Base-by-base conservation (phyloP, 2,113 vertebrate species). In the Sebastes fasciatus region DNA sequence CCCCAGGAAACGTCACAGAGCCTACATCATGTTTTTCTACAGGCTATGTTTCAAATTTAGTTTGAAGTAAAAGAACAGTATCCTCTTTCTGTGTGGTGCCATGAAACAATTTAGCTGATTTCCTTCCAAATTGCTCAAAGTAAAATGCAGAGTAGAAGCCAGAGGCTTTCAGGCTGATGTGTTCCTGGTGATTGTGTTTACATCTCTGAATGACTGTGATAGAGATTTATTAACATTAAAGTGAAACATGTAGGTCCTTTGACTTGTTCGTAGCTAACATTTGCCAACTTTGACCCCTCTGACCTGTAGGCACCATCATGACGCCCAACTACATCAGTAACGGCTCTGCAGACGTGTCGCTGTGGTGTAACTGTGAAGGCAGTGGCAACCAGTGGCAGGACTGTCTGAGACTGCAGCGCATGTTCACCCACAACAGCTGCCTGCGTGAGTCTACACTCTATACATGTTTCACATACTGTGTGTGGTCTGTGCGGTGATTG, bases 241-340 rank as follows among this genome's bases (percentile, higher is more conserved):
- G 61, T 67, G 5, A 21, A 55, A 43, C 14, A 2, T 10, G 1
- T 1, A 1, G 16, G 2, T 46, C 9, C 5, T 74, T 7, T 61
- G 54, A 45, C 14, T 66, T 68, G 12, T 63, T 55, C 16, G 6
- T 23, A 57, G 26, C 8, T 2, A 57, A 48, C n/a, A 16, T 54
- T 2, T 16, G 8, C 65, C 19, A 5, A 3, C 51, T 80, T 46
- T 75, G 13, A 57, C 64, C 46, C 43, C 11, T 82, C 51, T 86
- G 23, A 79, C 73, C 64, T 63, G 4, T 79, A 99, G 98, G 98
- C 14, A 99, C 98, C 8, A 92, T 94, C 77, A 97, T 99, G 96
- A 99, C 98, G 7, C 98, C 98, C 67, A 99, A 99, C 95, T 99
- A 98, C 40, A 68, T 98, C 90, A 97, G 96, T 79, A 98, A 97